Percentiles rank a stretch among this genome's conserved stretches.
Evolutionary conservation across 2,797 vertebrate genomes (phyloP).

Genomic region (Halcyon badia): DNA sequence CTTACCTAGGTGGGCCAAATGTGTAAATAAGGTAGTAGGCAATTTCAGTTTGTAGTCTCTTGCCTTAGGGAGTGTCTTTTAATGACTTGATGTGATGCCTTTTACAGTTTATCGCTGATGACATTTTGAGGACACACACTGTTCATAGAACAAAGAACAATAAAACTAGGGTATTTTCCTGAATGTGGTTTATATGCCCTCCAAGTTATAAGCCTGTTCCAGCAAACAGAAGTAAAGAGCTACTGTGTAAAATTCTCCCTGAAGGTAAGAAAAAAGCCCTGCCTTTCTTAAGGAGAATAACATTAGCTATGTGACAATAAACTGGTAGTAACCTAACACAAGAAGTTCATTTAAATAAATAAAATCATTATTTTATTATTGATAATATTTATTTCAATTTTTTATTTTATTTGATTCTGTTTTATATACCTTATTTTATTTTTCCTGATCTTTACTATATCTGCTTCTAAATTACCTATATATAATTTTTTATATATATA

Average conservation of each 20-base stretch:
- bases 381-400: neutral
- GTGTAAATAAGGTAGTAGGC: slow-evolving; percentile 58
- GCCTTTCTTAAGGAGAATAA: neutral
- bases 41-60: slow-evolving; percentile 76
- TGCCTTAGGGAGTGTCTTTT: slow-evolving; percentile 85
- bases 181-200: slow-evolving; percentile 57
- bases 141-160: slow-evolving; percentile 78
- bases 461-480: neutral
- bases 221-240: slow-evolving; percentile 35
- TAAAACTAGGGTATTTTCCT: slow-evolving; percentile 69
- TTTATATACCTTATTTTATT: neutral
- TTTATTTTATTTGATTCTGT: neutral
- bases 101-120: slow-evolving; percentile 84
- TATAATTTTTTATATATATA: neutral
- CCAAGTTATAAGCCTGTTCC: slow-evolving; percentile 29
- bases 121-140: slow-evolving; percentile 87
- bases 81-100: slow-evolving; percentile 86
- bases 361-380: neutral
- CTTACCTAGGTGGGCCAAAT: slow-evolving; percentile 35
- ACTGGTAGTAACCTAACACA: neutral
- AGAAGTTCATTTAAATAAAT: neutral
- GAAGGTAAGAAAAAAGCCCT: neutral
- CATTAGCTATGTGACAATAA: neutral
- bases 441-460: neutral
- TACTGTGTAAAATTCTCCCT: slow-evolving; percentile 34